These are phyloP conservation scores for Lordiphosa andalusiaca DNA, from an alignment of 2,888 invertebrate genomes.

Conservation along the genomic window DNA sequence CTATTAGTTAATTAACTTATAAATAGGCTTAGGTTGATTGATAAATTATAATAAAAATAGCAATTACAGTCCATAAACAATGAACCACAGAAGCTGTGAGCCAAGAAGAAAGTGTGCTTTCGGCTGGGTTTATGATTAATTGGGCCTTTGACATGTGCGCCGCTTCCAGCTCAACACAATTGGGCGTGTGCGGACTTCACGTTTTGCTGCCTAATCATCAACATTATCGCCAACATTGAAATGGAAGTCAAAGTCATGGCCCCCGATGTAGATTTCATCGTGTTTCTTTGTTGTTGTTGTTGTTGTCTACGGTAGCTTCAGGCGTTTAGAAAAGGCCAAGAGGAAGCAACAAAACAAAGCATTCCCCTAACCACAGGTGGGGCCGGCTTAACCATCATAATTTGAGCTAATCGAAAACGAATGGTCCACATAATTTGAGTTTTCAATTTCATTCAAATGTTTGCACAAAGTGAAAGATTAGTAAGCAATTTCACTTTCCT, in stretches of 20 bases:
- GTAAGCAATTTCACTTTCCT: neutral
- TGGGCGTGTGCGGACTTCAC: constrained; percentile 57
- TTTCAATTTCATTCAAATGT: constrained; percentile 36
- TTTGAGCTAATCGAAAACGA: constrained; percentile 11
- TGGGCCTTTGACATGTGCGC: constrained; percentile 59
- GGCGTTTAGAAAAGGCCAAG: constrained; percentile 1
- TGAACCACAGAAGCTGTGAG: constrained; percentile 29
- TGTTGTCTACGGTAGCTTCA: constrained; percentile 49
- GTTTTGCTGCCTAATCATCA: constrained; percentile 65
- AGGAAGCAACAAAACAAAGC: constrained; percentile 6
- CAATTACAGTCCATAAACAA: constrained; percentile 34
- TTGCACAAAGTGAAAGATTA: constrained; percentile 43
- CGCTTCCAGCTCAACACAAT: constrained; percentile 22
- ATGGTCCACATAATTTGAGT: constrained; percentile 16
- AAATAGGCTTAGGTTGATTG: constrained; percentile 48
- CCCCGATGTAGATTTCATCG: constrained; percentile 27
- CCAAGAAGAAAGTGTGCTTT: constrained; percentile 47
- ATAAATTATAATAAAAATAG: constrained; percentile 43
- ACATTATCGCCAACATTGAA: constrained; percentile 67
- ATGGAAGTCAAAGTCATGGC: constrained; percentile 60
- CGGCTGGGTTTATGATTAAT: constrained; percentile 52
- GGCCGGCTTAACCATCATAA: constrained; percentile 6
- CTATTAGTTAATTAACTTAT: constrained; percentile 42
- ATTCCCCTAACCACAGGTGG: constrained; percentile 19
- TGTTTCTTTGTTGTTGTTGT: constrained; percentile 9